Conservation (phyloP, 2,888 invertebrate species). For the Philonicus albiceps region DNA sequence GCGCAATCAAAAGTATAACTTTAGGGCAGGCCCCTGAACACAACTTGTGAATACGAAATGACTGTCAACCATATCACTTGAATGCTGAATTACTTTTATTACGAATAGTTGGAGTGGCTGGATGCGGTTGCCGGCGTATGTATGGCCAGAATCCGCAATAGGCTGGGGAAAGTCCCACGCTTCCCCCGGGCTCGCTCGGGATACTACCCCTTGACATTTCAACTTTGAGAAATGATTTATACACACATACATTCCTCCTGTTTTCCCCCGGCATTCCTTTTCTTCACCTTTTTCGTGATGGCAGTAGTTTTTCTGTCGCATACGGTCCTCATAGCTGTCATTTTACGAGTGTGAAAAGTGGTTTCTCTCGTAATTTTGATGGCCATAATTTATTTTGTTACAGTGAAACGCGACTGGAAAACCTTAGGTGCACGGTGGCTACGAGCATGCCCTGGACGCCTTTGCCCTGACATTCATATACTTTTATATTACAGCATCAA, state of each 20-base stretch:
- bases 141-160: conserved; percentile 4
- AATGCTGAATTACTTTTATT: conserved; percentile 17
- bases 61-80: conserved; percentile 14
- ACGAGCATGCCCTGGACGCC: not conserved
- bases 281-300: not conserved
- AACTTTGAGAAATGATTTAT: conserved; percentile 36
- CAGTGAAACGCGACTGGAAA: conserved; percentile 34
- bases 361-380: conserved; percentile 47
- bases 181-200: not conserved
- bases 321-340: conserved; percentile 41
- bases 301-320: conserved; percentile 32
- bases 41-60: conserved; percentile 36
- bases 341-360: conserved; percentile 47
- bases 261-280: not conserved
- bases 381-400: conserved; percentile 45
- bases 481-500: not conserved
- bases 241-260: not conserved
- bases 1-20: conserved; percentile 25
- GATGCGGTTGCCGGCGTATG: not conserved
- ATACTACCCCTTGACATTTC: conserved; percentile 21
- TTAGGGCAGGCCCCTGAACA: conserved; percentile 9
- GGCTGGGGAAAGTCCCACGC: not conserved
- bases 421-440: conserved; percentile 17
- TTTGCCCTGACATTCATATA: conserved; percentile 4
- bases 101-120: conserved; percentile 21